Conservation (phyloP, 2,888 invertebrate genomes). For the Megalurothrips usitatus region DNA sequence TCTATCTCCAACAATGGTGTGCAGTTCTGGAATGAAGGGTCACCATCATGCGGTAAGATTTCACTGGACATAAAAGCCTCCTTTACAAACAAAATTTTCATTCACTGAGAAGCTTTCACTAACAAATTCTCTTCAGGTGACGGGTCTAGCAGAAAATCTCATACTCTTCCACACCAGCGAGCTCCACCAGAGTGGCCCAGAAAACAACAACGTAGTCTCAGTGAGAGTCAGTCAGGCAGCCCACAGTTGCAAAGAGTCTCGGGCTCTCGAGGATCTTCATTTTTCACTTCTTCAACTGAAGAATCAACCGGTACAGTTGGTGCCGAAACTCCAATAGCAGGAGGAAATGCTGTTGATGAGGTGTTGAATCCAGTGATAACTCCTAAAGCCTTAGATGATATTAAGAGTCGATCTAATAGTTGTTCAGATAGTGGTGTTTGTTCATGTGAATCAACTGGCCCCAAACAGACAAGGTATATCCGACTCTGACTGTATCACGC, state of each 20-base stretch:
- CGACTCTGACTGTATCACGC: background rate
- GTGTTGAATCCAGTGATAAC: background rate
- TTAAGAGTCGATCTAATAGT: conserved; percentile 46
- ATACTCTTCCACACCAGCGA: background rate
- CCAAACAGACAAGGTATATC: conserved; percentile 43
- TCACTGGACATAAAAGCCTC: too few relatives aligned
- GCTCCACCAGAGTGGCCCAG: background rate
- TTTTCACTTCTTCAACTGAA: background rate
- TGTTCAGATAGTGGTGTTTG: conserved; percentile 77
- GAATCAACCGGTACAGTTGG: conserved; percentile 3
- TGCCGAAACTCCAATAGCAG: background rate
- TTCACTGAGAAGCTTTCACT: too few relatives aligned
- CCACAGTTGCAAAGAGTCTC: background rate
- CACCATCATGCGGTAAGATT: background rate
- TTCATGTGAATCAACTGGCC: conserved; percentile 70
- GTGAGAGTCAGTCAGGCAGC: conserved; percentile 1
- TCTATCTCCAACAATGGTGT: conserved; percentile 3
- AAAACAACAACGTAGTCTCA: background rate
- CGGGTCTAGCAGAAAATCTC: background rate
- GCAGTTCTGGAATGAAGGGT: conserved; percentile 7
- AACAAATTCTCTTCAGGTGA: background rate
- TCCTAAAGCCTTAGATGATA: background rate
- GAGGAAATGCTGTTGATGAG: background rate
- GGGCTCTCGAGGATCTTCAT: background rate
- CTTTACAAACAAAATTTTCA: too few relatives aligned